Evolutionary conservation across 2,888 invertebrate genomes (phyloP), one percentile per base, ranked within the genome.

Genomic region (Hypomecis atomaria): DNA sequence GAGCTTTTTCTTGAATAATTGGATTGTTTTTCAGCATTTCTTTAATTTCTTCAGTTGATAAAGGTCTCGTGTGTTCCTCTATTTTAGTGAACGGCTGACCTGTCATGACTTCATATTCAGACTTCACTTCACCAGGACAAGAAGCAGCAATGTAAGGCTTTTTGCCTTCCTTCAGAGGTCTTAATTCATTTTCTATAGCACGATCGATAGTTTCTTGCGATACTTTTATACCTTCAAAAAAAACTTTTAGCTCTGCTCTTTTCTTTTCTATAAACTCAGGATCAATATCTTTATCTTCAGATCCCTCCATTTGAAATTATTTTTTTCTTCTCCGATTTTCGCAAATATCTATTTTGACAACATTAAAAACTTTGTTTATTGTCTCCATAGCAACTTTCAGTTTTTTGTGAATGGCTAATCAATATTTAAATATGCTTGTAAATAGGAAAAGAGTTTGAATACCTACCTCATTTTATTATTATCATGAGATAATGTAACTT

Each of bases 91-190:
- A 92, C 3, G 92, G 92, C 67, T 92, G 92, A 0, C 92, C 92
- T 44, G 87, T 83, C 92, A 92, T 90, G 5, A 92, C 88, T 71
- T 92, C 92, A 66, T 87, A 88, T 65, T 92, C 92, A 0, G 90
- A 83, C 71, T 85, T 87, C 0, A 87, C 71, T 67, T 83, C 80
- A 0, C 87, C 89, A 10, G 83, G 67, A 33, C 68, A 71, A 3
- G 88, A 87, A n/a, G 92, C 87, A 11, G 85, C 78, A 69, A 92
- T 92, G 49, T 92, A 92, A 13, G 89, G 85, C 45, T 72, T 73
- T 65, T 78, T 70, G 45, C 72, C 75, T 23, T 78, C 75, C 10
- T 70, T 80, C 34, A 86, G 54, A 4, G 86, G 88, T 60, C 75
- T 81, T 2, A 92, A 76, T 75, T 92, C 92, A 75, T 92, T 91